Evolutionary conservation across 2,797 vertebrate species (phyloP).

Genomic region (Todus mexicanus): DNA sequence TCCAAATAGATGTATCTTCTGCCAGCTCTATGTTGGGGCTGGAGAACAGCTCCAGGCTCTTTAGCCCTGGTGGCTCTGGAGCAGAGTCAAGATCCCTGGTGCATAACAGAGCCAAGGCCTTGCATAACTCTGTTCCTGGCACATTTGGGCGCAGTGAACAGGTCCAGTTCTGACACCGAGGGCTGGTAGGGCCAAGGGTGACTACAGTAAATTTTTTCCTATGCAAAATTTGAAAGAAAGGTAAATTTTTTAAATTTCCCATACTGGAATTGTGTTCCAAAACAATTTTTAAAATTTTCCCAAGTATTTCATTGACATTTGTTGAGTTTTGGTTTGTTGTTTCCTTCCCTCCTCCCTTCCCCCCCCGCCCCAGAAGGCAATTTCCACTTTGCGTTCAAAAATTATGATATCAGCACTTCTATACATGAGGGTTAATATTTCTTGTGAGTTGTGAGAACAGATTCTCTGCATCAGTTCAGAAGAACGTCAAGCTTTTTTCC

Average conservation of each 20-base stretch:
- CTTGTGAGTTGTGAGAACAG: not conserved
- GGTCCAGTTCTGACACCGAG: not conserved
- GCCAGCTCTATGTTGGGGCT: slow-evolving; percentile 1
- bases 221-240: not conserved
- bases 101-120: not conserved
- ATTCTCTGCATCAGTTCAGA: not conserved
- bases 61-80: not conserved
- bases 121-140: not conserved
- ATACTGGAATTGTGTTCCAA: not conserved
- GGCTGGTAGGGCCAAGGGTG: not conserved
- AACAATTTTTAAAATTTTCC: not conserved
- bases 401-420: not conserved
- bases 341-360: not conserved
- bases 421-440: not conserved
- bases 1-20: not conserved
- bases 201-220: not conserved
- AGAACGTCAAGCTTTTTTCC: not conserved
- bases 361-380: not conserved
- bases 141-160: not conserved
- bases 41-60: not conserved
- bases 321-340: not conserved
- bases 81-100: not conserved
- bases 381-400: not conserved
- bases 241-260: not conserved
- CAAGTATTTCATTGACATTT: not conserved